Base-by-base conservation (phyloP, 2,888 invertebrate species). In the Cheiracanthium punctorium region DNA sequence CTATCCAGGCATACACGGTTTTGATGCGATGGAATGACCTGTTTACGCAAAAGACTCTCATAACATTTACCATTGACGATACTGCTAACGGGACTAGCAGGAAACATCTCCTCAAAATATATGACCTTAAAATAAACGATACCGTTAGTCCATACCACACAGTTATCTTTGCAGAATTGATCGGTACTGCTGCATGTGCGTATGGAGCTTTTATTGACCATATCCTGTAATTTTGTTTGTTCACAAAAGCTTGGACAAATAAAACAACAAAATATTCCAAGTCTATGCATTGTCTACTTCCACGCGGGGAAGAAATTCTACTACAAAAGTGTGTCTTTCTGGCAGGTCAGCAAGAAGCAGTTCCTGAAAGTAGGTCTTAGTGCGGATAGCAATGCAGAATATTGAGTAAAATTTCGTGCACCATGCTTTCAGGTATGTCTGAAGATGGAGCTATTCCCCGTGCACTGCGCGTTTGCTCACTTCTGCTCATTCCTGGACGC, bases 271-370 rank as follows among this genome's bases (percentile, higher is more conserved):
- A 2, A n/a, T 65, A 28, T 65, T 37, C 41, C 41, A 29, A 14
- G 52, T 28, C 20, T 24, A 69, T 33, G 43, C 48, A 48, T 43
- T 69, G 14, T 48, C 69, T 43, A 43, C 37, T 48, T 32, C 48
- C 30, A 69, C 48, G 20, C 24, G 17, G 24, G 32, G 30, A 17
- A 77, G 48, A 69, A 69, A 32, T 28, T 69, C 43, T 20, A 48
- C 12, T 8, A 4, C 30, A 48, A 76, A 65, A 7, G 0, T 43
- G 5, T 43, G 14, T 41, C 29, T 7, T 37, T 12, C 7, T 12
- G 2, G 41, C 75, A 41, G 65, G 41, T 76, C 67, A 65, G 41
- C 75, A 29, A 29, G 43, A 30, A 65, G 41, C 43, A 67, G n/a
- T 24, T 0, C 29, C 41, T 20, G 14, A 69, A 28, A 32, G 32